Conservation (phyloP, 2,113 vertebrate species). For the Coptodon rendalli region DNA sequence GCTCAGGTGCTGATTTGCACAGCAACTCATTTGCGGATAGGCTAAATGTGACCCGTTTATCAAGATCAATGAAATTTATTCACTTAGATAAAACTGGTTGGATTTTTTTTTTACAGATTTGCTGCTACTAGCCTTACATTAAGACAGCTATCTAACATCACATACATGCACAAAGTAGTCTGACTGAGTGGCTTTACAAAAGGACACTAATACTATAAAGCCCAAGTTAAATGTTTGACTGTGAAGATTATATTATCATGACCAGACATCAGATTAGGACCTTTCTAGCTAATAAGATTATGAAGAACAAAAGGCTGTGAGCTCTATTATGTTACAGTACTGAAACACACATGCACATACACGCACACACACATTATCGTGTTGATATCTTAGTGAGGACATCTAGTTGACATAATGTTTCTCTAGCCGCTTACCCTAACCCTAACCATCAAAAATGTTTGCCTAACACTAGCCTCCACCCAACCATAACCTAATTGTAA, state of each 20-base stretch:
- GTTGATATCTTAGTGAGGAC: background rate
- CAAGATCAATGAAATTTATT: background rate
- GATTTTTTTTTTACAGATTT: background rate
- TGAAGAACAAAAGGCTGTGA: slow-evolving; percentile 2
- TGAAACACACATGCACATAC: background rate
- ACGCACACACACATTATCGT: rapidly evolving
- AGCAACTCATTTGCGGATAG: background rate
- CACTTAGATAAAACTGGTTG: background rate
- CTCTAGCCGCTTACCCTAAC: background rate
- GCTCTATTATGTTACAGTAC: background rate
- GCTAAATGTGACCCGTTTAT: background rate
- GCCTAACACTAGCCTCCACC: background rate
- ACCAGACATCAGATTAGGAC: slow-evolving; percentile 22
- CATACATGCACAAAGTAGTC: background rate
- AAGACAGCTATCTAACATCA: background rate
- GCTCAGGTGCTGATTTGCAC: background rate
- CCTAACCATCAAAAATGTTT: background rate
- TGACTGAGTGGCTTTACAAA: background rate
- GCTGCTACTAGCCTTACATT: background rate
- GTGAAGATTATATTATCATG: background rate
- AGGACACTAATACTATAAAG: background rate
- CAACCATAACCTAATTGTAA: background rate
- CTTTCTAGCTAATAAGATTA: slow-evolving; percentile 9
- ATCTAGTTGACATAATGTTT: background rate
- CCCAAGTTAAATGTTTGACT: background rate